Evolutionary conservation across 2,113 vertebrate genomes (phyloP).

Genomic region (Bubalus kerabau): DNA sequence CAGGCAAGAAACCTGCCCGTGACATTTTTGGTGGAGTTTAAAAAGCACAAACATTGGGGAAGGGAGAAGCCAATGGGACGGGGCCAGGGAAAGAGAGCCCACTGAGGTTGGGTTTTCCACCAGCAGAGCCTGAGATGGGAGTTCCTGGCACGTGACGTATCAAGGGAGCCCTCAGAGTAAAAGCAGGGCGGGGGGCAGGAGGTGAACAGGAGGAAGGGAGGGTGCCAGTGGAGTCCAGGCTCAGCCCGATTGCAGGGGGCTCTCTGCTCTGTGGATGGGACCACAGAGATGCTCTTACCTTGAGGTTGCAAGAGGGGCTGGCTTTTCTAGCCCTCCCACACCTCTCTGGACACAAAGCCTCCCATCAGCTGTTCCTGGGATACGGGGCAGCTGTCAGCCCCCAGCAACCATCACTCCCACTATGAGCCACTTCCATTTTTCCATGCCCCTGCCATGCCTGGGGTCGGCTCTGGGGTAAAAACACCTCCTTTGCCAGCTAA

Average conservation of each 20-base stretch:
- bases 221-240: rapidly evolving
- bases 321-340: not conserved
- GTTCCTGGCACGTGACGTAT: rapidly evolving
- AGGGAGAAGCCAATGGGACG: not conserved
- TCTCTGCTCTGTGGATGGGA: not conserved
- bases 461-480: not conserved
- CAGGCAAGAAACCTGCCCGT: not conserved
- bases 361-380: not conserved
- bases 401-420: not conserved
- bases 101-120: not conserved
- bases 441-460: not conserved
- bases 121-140: not conserved
- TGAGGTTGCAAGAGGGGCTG: rapidly evolving
- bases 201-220: rapidly evolving
- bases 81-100: not conserved
- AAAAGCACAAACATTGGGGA: slow-evolving; percentile 23
- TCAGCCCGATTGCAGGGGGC: not conserved
- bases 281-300: too few relatives aligned
- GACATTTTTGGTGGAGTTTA: slow-evolving; percentile 15
- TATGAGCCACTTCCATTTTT: not conserved
- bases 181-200: not conserved
- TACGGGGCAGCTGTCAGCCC: rapidly evolving
- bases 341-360: not conserved
- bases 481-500: not conserved
- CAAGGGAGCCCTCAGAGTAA: rapidly evolving